These are phyloP conservation scores for Apamea sordens DNA, from an alignment of 2,888 invertebrate species.

Conservation along the genomic window DNA sequence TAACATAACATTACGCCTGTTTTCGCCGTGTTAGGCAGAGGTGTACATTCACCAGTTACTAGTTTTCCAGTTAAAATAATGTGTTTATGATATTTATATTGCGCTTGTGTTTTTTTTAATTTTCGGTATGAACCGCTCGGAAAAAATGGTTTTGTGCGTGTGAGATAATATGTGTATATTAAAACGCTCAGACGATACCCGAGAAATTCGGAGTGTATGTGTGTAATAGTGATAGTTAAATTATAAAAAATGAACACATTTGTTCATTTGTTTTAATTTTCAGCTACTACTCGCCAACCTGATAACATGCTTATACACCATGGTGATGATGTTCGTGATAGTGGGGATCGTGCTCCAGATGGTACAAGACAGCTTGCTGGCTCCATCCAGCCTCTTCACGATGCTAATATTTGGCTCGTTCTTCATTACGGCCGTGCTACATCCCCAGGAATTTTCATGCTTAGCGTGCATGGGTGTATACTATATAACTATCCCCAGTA, in stretches of 20 bases:
- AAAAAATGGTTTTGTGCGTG: neutral
- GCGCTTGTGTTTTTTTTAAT: neutral
- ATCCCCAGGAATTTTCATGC: conserved; percentile 94
- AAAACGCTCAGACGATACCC: neutral
- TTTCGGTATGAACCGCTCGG: neutral
- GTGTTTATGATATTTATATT: conserved; percentile 2
- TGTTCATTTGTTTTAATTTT: too few relatives aligned
- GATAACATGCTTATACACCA: conserved; percentile 94
- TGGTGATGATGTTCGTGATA: conserved; percentile 96
- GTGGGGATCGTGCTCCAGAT: conserved; percentile 95
- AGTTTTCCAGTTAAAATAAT: neutral
- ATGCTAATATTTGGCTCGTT: conserved; percentile 93
- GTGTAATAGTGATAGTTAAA: neutral
- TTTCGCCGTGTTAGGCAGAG: neutral
- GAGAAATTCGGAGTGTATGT: neutral
- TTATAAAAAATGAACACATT: neutral
- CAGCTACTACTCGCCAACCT: conserved; percentile 93
- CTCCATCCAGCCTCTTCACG: conserved; percentile 96
- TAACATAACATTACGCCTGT: neutral
- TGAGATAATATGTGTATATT: neutral
- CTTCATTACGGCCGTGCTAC: conserved; percentile 92
- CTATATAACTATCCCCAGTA: conserved; percentile 96
- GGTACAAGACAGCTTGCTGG: conserved; percentile 93
- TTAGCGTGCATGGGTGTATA: conserved; percentile 95
- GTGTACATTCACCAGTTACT: neutral